These are phyloP conservation scores for Anthopleura sola DNA, from an alignment of 64 coral and sea anemone genomes.

Conservation along the genomic window DNA sequence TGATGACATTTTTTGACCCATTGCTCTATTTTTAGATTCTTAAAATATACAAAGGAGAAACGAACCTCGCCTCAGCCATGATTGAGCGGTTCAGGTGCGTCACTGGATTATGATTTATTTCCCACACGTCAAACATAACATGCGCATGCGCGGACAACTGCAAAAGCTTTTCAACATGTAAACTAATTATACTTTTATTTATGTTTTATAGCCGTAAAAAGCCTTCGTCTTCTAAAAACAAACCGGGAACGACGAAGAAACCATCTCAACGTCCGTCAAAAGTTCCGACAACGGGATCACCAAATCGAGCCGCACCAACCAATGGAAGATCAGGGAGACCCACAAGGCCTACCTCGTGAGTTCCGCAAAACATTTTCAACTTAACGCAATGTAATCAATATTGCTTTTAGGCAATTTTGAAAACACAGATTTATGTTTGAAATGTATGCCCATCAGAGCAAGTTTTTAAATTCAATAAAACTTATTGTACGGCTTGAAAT, in stretches of 20 bases:
- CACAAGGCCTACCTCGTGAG: background rate
- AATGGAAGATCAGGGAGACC: background rate
- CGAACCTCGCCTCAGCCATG: slow-evolving; percentile 56
- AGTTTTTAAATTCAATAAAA: too few relatives aligned
- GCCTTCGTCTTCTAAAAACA: background rate
- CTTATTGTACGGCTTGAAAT: too few relatives aligned
- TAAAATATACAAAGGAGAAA: slow-evolving; percentile 60
- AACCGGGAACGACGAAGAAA: background rate
- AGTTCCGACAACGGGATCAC: background rate
- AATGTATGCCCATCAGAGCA: too few relatives aligned
- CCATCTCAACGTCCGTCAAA: background rate
- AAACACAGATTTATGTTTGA: too few relatives aligned
- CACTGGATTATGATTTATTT: too few relatives aligned
- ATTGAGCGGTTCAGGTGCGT: slow-evolving; percentile 73
- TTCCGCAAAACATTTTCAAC: background rate
- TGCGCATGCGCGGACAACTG: background rate
- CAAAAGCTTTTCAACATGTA: background rate
- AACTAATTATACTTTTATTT: background rate
- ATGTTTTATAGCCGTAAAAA: background rate
- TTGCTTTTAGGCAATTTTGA: too few relatives aligned
- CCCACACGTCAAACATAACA: too few relatives aligned
- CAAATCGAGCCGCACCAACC: background rate
- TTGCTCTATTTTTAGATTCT: slow-evolving; percentile 41
- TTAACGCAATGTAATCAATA: background rate
- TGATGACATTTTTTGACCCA: too few relatives aligned